These are phyloP conservation scores for Eupelmus urozonus DNA, from an alignment of 2,888 invertebrate species.

Conservation along the genomic window DNA sequence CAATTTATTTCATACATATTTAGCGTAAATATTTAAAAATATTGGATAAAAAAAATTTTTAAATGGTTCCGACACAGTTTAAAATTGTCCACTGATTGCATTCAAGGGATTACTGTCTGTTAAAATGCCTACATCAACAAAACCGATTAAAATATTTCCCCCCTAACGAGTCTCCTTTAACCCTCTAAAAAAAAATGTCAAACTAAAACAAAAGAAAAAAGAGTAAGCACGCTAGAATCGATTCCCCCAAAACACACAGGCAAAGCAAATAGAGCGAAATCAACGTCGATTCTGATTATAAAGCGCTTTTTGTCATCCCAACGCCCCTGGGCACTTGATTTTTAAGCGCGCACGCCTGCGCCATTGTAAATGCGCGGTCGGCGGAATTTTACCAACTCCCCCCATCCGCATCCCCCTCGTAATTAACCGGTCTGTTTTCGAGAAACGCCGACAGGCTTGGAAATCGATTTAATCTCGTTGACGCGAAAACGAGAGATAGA, in stretches of 20 bases:
- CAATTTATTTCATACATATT: too few species aligned
- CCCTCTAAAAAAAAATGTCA: too few species aligned
- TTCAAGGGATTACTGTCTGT: too few species aligned
- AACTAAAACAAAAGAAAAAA: too few species aligned
- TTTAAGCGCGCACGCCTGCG: conserved; percentile 1
- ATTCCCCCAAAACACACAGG: too few species aligned
- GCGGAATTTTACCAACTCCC: conserved; percentile 24
- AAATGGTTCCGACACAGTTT: too few species aligned
- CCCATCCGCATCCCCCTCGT: conserved; percentile 4
- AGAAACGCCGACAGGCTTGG: background rate
- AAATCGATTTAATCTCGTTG: conserved; percentile 47
- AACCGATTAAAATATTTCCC: too few species aligned
- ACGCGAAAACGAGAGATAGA: conserved; percentile 22
- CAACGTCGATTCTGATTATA: background rate
- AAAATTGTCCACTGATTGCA: too few species aligned
- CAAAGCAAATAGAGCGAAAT: conserved; percentile 12
- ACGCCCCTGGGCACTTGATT: conserved; percentile 31
- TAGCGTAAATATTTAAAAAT: too few species aligned
- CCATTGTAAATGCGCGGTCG: conserved; percentile 27
- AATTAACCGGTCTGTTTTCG: conserved; percentile 47
- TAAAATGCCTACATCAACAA: too few species aligned
- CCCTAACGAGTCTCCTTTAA: too few species aligned
- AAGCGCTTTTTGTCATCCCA: conserved; percentile 9
- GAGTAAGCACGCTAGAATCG: background rate
- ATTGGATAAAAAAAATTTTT: too few species aligned